Evolutionary conservation across 1,140 invertebrate genomes (phyloP).

Genomic region (Eueides isabella): DNA sequence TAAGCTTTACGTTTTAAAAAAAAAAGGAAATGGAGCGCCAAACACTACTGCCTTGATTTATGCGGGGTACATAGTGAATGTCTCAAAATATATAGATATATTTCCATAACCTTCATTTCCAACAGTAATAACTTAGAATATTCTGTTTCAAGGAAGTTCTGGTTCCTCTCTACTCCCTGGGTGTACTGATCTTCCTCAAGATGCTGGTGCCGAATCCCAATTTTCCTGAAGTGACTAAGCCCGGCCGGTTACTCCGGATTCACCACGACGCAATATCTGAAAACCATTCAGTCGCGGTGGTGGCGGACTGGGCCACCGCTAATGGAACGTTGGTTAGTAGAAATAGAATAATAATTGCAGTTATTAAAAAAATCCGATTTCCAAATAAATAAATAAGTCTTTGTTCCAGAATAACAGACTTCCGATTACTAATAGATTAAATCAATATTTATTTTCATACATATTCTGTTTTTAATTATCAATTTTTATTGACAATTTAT

Average conservation of each 20-base stretch:
- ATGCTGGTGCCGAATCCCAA: conserved; percentile 88
- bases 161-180: conserved; percentile 87
- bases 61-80: no score
- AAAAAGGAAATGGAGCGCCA: no score
- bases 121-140: not conserved
- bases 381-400: no score
- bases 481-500: no score
- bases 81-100: not conserved
- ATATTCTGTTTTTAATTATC: no score
- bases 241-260: conserved; percentile 83
- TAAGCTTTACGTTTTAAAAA: no score
- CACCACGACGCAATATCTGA: conserved; percentile 84
- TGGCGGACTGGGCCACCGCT: conserved; percentile 83
- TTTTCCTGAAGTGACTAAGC: conserved; percentile 86
- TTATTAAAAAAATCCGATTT: no score
- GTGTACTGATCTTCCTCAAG: conserved; percentile 88
- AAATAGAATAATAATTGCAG: not conserved
- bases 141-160: conserved; percentile 85
- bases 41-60: no score
- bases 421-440: no score
- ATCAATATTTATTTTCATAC: no score
- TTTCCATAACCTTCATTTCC: not conserved
- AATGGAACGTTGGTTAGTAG: conserved; percentile 85
- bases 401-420: no score
- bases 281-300: conserved; percentile 86